phyloP scores from a whole-genome alignment of 2,888 invertebrate genomes.

The Brachyptera putata region DNA sequence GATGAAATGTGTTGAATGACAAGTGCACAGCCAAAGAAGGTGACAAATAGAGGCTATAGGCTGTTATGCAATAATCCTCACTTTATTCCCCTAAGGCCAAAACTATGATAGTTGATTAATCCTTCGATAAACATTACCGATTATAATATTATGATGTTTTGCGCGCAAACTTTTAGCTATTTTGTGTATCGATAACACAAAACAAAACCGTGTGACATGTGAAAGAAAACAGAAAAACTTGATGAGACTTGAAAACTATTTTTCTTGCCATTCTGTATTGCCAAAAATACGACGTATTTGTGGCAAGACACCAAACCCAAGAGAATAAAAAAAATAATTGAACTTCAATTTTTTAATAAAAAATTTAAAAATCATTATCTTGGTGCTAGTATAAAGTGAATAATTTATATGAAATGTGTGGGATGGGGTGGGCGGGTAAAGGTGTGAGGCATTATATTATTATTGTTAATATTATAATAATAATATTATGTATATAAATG shows the following conservation, averaged over 20 bases:
- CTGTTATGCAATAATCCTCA: no score
- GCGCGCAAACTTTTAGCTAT: no score
- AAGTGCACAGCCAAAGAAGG: slow-evolving; percentile 11
- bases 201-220: no score
- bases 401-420: slow-evolving; percentile 20
- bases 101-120: no score
- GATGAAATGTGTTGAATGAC: background rate
- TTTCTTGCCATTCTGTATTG: slow-evolving; percentile 13
- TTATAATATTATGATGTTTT: no score
- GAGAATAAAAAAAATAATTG: background rate
- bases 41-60: background rate
- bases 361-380: slow-evolving; percentile 11
- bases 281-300: background rate
- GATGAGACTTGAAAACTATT: background rate
- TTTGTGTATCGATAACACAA: no score
- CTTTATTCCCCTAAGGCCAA: no score
- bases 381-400: slow-evolving; percentile 20
- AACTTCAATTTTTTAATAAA: background rate
- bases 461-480: slow-evolving; percentile 8
- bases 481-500: slow-evolving; percentile 26
- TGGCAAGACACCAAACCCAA: slow-evolving; percentile 9
- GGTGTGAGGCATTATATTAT: slow-evolving; percentile 29
- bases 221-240: no score
- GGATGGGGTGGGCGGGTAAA: slow-evolving; percentile 24
- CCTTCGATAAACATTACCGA: no score